Percentiles rank a stretch among this genome's conserved stretches.
Evolutionary conservation across 1,140 invertebrate genomes (phyloP).

Genomic region (Brachionus rotundiformis): DNA sequence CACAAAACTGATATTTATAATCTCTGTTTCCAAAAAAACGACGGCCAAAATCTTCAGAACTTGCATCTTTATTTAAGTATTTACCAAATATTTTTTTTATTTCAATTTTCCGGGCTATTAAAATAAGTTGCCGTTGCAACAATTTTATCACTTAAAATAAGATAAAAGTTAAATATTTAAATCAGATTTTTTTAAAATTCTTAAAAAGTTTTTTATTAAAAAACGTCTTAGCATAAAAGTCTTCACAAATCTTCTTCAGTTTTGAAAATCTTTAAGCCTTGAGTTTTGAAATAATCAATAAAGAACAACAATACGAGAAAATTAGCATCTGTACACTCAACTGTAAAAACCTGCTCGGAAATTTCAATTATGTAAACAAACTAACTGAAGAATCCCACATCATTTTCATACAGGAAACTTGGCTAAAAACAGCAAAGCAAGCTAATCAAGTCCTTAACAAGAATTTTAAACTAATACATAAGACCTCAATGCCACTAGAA

Average conservation of each 20-base stretch:
- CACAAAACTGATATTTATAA: not conserved
- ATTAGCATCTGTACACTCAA: not conserved
- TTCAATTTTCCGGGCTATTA: not conserved
- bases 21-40: not conserved
- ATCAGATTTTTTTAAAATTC: too few species aligned
- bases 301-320: not conserved
- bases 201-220: too few species aligned
- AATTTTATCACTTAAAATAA: not conserved
- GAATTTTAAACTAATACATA: not conserved
- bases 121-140: not conserved
- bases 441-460: not conserved
- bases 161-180: not conserved
- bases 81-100: constrained; percentile 3
- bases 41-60: not conserved
- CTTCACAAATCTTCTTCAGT: too few species aligned
- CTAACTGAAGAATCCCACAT: not conserved
- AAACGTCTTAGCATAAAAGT: too few species aligned
- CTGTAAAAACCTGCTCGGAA: not conserved
- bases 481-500: not conserved
- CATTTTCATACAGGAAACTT: not conserved
- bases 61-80: not conserved
- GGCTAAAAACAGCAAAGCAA: constrained; percentile 4
- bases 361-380: not conserved
- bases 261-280: too few species aligned
- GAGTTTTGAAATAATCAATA: not conserved